Base-by-base conservation (phyloP, 2,888 invertebrate genomes). In the Drosophila austrosaltans region DNA sequence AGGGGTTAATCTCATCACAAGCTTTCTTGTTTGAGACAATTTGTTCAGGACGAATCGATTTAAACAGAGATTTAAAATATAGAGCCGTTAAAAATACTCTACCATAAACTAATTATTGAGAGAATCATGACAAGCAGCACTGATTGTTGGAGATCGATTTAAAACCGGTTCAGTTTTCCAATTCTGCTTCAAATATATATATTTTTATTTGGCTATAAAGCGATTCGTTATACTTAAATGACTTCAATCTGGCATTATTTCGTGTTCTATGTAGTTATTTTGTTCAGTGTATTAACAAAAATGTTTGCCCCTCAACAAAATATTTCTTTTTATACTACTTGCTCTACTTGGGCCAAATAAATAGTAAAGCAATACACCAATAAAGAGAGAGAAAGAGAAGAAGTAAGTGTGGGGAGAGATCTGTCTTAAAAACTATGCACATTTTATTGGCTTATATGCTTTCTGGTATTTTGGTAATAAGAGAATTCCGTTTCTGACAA, bases 391-490 rank as follows among this genome's bases (percentile, higher is more conserved):
- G 53, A 25, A 1, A 25, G 5, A 28, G 5, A 30, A 30, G n/a
- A 25, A n/a, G 0, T 3, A 28, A 28, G 53, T 40, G 16, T 20
- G 2, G 28, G 36, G 57, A 4, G 20, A 61, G 74, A 75, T 74
- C 66, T 73, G 74, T 69, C 67, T 77, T 66, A 32, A 59, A 80
- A 76, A 79, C 69, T 81, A 76, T 81, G 75, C 72, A 76, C 77
- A 81, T 83, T 83, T 86, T 76, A 77, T 83, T 77, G 70, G 66
- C 68, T 61, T 66, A 70, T 63, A 53, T 76, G 30, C 2, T 74
- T 70, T 69, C 71, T 66, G 53, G 59, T 71, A 68, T 69, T 81
- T 66, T 60, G 10, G 66, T 66, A 75, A 69, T 80, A 69, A 68
- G 74, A 71, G 76, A 79, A 78, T 76, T 76, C 74, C 53, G 64